phyloP scores from a whole-genome alignment of 2,888 invertebrate species.

The Muscina levida region DNA sequence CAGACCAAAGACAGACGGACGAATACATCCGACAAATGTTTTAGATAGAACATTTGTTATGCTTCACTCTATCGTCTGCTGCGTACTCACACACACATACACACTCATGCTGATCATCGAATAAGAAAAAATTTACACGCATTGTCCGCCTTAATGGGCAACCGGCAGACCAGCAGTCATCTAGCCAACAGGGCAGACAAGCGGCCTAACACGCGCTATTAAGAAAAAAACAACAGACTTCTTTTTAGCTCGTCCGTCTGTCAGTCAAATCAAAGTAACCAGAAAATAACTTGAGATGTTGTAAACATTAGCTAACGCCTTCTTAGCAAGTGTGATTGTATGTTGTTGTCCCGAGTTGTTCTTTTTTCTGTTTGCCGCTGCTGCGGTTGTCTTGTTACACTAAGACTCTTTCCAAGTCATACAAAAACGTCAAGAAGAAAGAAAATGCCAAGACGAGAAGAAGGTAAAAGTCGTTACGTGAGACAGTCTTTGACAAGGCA shows the following conservation, averaged over 20 bases:
- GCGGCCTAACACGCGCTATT: constrained; percentile 37
- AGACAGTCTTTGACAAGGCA: constrained; percentile 53
- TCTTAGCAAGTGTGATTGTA: constrained; percentile 37
- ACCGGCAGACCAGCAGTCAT: neutral
- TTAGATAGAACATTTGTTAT: constrained; percentile 56
- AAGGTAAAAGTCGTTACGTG: constrained; percentile 13
- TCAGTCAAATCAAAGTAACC: constrained; percentile 57
- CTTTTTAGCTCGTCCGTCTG: constrained; percentile 32
- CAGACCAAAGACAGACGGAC: constrained; percentile 7
- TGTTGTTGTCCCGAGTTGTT: neutral
- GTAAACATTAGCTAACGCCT: constrained; percentile 61
- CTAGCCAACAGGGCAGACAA: no score
- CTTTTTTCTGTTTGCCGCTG: constrained; percentile 18
- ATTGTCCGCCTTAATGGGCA: constrained; percentile 20
- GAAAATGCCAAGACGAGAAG: neutral
- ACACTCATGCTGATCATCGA: neutral
- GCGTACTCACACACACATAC: neutral
- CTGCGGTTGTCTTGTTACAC: constrained; percentile 15
- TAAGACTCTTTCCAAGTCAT: constrained; percentile 39
- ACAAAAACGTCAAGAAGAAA: constrained; percentile 21
- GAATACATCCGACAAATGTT: constrained; percentile 40
- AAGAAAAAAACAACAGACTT: neutral
- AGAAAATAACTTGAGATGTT: constrained; percentile 61
- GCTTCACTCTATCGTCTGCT: constrained; percentile 35
- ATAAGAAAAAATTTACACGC: constrained; percentile 29